Percentiles rank a stretch among this genome's conserved stretches.
phyloP scores from a whole-genome alignment of 2,888 invertebrate species.

The Stenchaetothrips biformis region DNA sequence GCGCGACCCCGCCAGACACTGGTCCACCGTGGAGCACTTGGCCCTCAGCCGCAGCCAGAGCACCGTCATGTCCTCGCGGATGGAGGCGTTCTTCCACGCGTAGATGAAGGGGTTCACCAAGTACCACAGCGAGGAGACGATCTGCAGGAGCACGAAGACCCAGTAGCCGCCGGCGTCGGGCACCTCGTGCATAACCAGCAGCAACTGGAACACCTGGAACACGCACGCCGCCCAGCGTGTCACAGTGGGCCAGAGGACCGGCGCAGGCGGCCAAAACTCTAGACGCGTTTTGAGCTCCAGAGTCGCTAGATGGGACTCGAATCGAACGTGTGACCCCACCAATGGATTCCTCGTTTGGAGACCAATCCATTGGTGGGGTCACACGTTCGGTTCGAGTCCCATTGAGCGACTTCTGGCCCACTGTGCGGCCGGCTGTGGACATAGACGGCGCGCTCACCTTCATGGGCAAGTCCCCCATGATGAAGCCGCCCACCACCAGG shows the following conservation, averaged over 20 bases:
- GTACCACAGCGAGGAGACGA: conserved; percentile 32
- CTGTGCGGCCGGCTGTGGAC: neutral
- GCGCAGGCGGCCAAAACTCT: too few relatives aligned
- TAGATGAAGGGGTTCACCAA: conserved; percentile 34
- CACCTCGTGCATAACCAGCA: neutral
- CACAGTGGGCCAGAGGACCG: too few relatives aligned
- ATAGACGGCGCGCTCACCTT: neutral
- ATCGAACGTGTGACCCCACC: too few relatives aligned
- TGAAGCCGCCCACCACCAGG: conserved; percentile 29
- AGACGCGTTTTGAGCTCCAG: too few relatives aligned
- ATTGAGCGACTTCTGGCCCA: too few relatives aligned
- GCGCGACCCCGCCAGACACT: neutral
- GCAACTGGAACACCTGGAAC: conserved; percentile 27
- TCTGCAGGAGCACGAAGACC: conserved; percentile 24
- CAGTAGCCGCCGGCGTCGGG: conserved; percentile 12
- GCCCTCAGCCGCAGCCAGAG: neutral
- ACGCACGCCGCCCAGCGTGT: neutral
- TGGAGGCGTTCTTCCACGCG: conserved; percentile 33
- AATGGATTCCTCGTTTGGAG: too few relatives aligned
- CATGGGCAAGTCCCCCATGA: conserved; percentile 31
- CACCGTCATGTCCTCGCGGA: neutral
- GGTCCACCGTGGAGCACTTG: neutral
- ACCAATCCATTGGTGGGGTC: too few relatives aligned
- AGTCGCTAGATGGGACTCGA: too few relatives aligned
- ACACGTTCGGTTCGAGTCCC: too few relatives aligned